phyloP scores from a whole-genome alignment of 2,888 invertebrate species.

The Limnephilus rhombicus region DNA sequence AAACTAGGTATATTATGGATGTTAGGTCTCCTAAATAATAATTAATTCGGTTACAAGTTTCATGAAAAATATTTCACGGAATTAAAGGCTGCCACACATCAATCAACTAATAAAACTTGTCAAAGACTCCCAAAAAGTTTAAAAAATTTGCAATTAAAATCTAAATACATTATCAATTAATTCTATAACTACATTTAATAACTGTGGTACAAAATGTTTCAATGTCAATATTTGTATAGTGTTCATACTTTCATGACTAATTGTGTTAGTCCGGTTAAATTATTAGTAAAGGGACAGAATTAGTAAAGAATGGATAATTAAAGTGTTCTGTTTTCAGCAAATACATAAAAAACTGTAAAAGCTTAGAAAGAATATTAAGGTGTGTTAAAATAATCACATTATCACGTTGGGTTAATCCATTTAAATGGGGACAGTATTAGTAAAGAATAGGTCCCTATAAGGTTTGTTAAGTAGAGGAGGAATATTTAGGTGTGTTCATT shows the following conservation, averaged over 20 bases:
- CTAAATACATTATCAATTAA: conserved; percentile 32
- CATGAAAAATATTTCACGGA: not conserved
- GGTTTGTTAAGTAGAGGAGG: too few relatives aligned
- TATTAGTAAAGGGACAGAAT: not conserved
- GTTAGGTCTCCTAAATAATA: not conserved
- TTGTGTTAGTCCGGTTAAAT: not conserved
- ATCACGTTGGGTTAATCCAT: not conserved
- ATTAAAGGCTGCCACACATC: not conserved
- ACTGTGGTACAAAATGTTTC: conserved; percentile 53
- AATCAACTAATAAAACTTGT: not conserved
- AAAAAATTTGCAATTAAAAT: conserved; percentile 48
- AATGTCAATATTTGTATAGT: conserved; percentile 27
- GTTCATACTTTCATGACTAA: not conserved
- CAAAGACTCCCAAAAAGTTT: conserved; percentile 53
- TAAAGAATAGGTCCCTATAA: not conserved
- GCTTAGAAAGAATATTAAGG: too few relatives aligned
- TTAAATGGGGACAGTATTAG: not conserved
- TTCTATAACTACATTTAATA: conserved; percentile 39
- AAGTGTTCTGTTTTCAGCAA: too few relatives aligned
- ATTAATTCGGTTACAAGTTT: not conserved
- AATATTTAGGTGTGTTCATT: too few relatives aligned
- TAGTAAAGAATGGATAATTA: not conserved
- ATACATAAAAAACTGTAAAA: too few relatives aligned
- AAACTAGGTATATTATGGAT: not conserved
- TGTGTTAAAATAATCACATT: not conserved